Percentiles rank a stretch among this genome's conserved stretches.
These are phyloP conservation scores for Euleptes europaea DNA, from an alignment of 2,113 vertebrate genomes.

Conservation along the genomic window DNA sequence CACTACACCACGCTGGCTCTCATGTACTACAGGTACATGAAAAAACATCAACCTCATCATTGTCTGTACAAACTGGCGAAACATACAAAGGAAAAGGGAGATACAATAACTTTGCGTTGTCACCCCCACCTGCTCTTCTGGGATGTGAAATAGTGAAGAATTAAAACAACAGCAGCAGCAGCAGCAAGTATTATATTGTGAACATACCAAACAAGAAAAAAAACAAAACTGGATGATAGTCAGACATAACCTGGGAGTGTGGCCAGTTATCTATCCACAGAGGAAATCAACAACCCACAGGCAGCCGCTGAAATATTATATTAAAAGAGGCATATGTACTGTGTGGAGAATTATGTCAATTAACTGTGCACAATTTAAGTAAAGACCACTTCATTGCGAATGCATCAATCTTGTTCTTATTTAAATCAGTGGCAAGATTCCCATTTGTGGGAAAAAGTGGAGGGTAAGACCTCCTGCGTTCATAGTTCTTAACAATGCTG, in stretches of 20 bases:
- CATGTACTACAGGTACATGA: neutral
- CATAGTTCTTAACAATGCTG: neutral
- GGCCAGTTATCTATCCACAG: neutral
- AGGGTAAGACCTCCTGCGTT: neutral
- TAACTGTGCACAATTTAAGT: neutral
- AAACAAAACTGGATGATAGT: neutral
- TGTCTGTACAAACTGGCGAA: neutral
- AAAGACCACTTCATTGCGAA: accelerated
- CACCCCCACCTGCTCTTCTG: neutral
- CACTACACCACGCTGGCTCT: no score
- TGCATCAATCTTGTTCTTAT: accelerated
- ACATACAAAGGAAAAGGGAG: neutral
- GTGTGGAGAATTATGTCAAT: neutral
- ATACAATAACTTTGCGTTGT: neutral
- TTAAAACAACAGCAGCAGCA: neutral
- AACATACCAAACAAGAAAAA: neutral
- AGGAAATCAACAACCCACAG: neutral
- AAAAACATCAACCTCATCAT: neutral
- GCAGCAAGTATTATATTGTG: neutral
- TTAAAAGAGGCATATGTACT: neutral
- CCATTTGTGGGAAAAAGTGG: neutral
- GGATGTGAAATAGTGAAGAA: neutral
- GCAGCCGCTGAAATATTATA: accelerated
- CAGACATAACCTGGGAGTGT: slow-evolving; percentile 5
- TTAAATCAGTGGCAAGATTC: accelerated